Percentiles rank a stretch among this genome's conserved stretches.
Conservation (phyloP, 2,797 vertebrate genomes). For the Chaenodraco wilsoni region DNA sequence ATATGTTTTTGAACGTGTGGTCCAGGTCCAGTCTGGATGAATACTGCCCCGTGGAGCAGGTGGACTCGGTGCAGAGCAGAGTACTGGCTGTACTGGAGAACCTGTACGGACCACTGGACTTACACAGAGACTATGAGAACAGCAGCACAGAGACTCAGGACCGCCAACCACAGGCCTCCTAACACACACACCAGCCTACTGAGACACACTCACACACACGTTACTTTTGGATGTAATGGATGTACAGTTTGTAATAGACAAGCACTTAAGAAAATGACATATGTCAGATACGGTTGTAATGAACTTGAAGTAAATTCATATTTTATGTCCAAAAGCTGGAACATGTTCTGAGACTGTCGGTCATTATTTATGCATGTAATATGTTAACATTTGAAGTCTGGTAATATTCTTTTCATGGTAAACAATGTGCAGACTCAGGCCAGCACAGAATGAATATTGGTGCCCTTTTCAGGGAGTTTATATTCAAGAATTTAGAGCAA, state of each 20-base stretch:
- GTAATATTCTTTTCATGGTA: background rate
- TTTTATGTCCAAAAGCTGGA: background rate
- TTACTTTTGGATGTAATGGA: background rate
- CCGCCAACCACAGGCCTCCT: constrained; percentile 43
- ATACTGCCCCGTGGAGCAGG: constrained; percentile 94
- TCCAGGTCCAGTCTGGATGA: constrained; percentile 96
- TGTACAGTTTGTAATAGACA: background rate
- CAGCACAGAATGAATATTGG: background rate
- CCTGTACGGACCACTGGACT: constrained; percentile 84
- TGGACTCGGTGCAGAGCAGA: constrained; percentile 89
- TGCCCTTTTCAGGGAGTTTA: background rate
- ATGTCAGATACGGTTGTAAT: background rate
- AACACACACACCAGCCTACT: constrained; percentile 7
- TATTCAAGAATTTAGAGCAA: background rate
- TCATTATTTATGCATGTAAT: background rate
- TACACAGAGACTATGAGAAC: constrained; percentile 70
- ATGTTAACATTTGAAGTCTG: background rate
- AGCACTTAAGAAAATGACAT: background rate
- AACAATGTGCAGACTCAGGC: background rate
- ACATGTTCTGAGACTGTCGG: background rate
- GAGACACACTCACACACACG: constrained; percentile 7
- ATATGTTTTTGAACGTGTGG: constrained; percentile 26
- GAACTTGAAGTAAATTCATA: background rate
- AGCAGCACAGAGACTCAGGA: constrained; percentile 25
- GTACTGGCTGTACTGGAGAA: constrained; percentile 82